Percentiles rank a stretch among this genome's conserved stretches.
Conservation (phyloP, 1,140 invertebrate species). For the Pollicipes pollicipes region DNA sequence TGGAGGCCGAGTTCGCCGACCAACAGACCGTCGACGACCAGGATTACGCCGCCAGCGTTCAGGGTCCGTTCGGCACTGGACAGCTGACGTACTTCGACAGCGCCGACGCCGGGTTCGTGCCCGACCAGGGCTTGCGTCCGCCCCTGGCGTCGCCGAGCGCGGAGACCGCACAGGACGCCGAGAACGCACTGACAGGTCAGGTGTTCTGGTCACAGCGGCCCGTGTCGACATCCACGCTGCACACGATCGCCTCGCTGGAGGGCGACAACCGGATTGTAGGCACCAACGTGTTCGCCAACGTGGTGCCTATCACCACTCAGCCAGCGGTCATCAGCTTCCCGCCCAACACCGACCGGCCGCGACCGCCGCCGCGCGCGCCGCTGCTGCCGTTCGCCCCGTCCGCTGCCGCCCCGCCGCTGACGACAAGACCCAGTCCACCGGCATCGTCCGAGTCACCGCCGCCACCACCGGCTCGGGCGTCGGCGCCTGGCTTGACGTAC, state of each 20-base stretch:
- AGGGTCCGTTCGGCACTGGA: neutral
- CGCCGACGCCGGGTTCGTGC: neutral
- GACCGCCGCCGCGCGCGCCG: too few relatives aligned
- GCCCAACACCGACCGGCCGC: neutral
- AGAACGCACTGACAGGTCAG: neutral
- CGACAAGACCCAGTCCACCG: too few relatives aligned
- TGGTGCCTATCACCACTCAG: neutral
- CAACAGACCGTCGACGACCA: neutral
- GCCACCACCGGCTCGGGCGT: neutral
- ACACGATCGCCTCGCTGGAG: constrained; percentile 23
- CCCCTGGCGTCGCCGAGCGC: too few relatives aligned
- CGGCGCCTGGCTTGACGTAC: neutral
- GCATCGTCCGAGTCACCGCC: too few relatives aligned
- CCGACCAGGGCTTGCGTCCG: neutral
- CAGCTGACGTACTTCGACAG: neutral
- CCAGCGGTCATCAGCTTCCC: neutral
- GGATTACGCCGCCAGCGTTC: neutral
- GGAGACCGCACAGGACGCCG: too few relatives aligned
- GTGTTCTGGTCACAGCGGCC: neutral
- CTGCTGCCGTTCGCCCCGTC: too few relatives aligned
- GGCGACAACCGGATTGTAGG: constrained; percentile 20
- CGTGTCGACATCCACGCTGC: constrained; percentile 10
- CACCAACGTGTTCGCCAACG: neutral
- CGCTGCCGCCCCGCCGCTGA: too few relatives aligned
- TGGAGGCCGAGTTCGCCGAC: neutral